These are phyloP conservation scores for Pogonocherus hispidulus DNA, from an alignment of 2,888 invertebrate species.

Conservation along the genomic window DNA sequence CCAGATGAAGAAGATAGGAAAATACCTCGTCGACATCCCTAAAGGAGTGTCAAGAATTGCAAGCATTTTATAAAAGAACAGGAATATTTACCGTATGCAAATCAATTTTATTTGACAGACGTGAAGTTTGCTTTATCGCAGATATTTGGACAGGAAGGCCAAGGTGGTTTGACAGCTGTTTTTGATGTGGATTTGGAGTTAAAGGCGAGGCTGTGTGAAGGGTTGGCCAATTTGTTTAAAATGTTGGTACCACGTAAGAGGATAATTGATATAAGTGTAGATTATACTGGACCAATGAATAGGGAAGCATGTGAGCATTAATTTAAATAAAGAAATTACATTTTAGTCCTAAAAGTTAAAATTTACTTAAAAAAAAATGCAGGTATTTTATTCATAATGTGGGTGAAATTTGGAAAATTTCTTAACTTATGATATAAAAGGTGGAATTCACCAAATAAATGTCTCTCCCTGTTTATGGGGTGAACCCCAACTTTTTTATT, in stretches of 20 bases:
- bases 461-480: too few relatives aligned
- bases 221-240: constrained; percentile 75
- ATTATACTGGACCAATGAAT: too few relatives aligned
- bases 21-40: constrained; percentile 76
- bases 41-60: constrained; percentile 74
- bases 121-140: constrained; percentile 81
- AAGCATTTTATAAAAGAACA: constrained; percentile 76
- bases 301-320: too few relatives aligned
- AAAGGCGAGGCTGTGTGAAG: constrained; percentile 77
- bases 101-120: constrained; percentile 83
- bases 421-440: too few relatives aligned
- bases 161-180: constrained; percentile 71
- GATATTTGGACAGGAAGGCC: constrained; percentile 75
- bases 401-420: too few relatives aligned
- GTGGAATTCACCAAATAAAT: too few relatives aligned
- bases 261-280: too few relatives aligned
- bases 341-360: too few relatives aligned
- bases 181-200: constrained; percentile 74
- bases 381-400: too few relatives aligned
- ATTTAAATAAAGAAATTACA: too few relatives aligned
- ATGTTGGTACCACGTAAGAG: constrained; percentile 77
- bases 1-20: constrained; percentile 77
- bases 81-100: constrained; percentile 75
- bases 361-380: too few relatives aligned
- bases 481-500: too few relatives aligned